Conservation (phyloP, 2,797 vertebrate genomes). For the Gymnocypris eckloni region DNA sequence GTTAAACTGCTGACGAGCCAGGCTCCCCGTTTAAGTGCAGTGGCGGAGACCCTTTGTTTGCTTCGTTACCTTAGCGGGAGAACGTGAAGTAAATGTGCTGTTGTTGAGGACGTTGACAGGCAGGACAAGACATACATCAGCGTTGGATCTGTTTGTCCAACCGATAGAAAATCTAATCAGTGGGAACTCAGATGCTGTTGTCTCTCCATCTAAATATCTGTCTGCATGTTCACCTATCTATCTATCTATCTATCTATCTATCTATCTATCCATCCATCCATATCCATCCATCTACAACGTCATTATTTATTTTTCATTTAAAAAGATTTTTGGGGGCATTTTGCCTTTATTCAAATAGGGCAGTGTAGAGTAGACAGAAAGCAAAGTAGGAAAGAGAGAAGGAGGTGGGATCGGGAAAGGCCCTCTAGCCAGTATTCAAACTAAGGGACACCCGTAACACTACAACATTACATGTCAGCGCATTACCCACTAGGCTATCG, state of each 20-base stretch:
- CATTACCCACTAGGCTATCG: too few relatives aligned
- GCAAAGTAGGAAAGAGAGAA: not conserved
- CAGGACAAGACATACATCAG: not conserved
- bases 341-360: not conserved
- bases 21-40: constrained; percentile 42
- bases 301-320: too few relatives aligned
- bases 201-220: not conserved
- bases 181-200: not conserved
- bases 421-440: too few relatives aligned
- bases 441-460: too few relatives aligned
- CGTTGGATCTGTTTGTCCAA: not conserved
- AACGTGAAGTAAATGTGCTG: not conserved
- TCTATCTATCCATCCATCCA: too few relatives aligned
- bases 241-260: not conserved
- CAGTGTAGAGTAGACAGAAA: not conserved
- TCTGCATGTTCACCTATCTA: not conserved
- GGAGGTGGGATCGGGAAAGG: too few relatives aligned
- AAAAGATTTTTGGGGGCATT: too few relatives aligned
- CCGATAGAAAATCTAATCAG: not conserved
- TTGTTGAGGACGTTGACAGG: not conserved
- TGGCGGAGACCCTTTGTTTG: constrained; percentile 34
- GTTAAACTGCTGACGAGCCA: constrained; percentile 81
- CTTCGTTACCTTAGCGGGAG: constrained; percentile 17
- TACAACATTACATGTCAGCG: too few relatives aligned
- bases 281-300: too few relatives aligned